phyloP scores from a whole-genome alignment of 1,140 invertebrate species.

The Drosophila sp. region DNA sequence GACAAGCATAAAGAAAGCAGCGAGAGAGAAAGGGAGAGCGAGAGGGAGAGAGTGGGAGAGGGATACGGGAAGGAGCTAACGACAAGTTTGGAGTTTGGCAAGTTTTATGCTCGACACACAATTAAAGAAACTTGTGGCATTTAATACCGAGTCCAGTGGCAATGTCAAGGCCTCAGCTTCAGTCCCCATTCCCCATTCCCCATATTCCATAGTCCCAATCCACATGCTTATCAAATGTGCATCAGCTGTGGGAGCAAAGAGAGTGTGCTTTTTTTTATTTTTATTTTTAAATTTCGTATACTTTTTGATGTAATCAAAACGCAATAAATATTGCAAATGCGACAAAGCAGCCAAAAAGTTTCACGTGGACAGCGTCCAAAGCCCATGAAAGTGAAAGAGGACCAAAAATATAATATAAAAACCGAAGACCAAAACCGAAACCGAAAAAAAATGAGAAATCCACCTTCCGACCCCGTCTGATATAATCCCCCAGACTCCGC shows the following conservation, averaged over 20 bases:
- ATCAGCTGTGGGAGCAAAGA: conserved; percentile 8
- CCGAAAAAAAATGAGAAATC: neutral
- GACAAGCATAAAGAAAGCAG: neutral
- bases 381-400: conserved; percentile 49
- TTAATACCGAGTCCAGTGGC: neutral
- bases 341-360: conserved; percentile 70
- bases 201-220: conserved; percentile 3
- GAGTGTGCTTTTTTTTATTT: too few relatives aligned
- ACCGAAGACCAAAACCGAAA: conserved; percentile 7
- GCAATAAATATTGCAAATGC: conserved; percentile 81
- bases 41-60: neutral
- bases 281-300: conserved; percentile 12
- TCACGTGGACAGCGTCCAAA: conserved; percentile 59
- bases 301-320: conserved; percentile 66
- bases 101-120: conserved; percentile 32
- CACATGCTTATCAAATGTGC: conserved; percentile 40
- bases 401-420: neutral
- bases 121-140: conserved; percentile 35
- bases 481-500: neutral
- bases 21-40: too few relatives aligned
- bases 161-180: conserved; percentile 32
- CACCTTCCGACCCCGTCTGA: neutral
- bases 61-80: neutral
- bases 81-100: conserved; percentile 39
- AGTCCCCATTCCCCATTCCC: neutral